phyloP scores from a whole-genome alignment of 2,888 invertebrate species.

The Lapara coniferarum region DNA sequence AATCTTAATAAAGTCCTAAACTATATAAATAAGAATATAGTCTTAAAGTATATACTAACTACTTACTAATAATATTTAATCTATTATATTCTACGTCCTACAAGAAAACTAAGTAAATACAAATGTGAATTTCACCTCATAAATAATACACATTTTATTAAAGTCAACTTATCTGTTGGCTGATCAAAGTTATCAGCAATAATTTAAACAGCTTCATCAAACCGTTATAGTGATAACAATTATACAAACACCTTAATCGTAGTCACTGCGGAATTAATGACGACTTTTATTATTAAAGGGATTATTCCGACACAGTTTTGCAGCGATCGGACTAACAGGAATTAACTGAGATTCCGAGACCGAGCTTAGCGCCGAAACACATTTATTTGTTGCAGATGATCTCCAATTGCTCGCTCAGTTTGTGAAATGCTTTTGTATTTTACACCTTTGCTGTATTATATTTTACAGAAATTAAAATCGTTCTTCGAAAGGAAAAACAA shows the following conservation, averaged over 20 bases:
- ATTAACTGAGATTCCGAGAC: constrained; percentile 4
- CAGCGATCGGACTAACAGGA: background rate
- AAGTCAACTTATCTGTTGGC: too few species aligned
- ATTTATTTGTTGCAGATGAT: constrained; percentile 16
- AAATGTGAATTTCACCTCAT: too few species aligned
- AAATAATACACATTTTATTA: too few species aligned
- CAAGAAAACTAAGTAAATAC: too few species aligned
- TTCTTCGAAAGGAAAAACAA: too few species aligned
- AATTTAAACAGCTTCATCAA: background rate
- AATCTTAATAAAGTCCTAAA: too few species aligned
- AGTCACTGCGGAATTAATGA: background rate
- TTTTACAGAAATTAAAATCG: background rate
- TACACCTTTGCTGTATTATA: background rate
- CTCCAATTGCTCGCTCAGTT: background rate
- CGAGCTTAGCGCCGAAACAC: background rate
- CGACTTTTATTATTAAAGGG: background rate
- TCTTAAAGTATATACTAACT: too few species aligned
- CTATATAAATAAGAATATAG: too few species aligned
- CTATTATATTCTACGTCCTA: too few species aligned
- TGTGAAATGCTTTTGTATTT: background rate
- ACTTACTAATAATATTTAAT: too few species aligned
- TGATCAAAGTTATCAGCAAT: too few species aligned
- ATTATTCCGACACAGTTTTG: background rate
- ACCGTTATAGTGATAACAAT: background rate
- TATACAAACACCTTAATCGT: background rate